Evolutionary conservation across 2,797 vertebrate species (phyloP), one percentile per base, ranked within the genome.

Genomic region (Falco concolor): DNA sequence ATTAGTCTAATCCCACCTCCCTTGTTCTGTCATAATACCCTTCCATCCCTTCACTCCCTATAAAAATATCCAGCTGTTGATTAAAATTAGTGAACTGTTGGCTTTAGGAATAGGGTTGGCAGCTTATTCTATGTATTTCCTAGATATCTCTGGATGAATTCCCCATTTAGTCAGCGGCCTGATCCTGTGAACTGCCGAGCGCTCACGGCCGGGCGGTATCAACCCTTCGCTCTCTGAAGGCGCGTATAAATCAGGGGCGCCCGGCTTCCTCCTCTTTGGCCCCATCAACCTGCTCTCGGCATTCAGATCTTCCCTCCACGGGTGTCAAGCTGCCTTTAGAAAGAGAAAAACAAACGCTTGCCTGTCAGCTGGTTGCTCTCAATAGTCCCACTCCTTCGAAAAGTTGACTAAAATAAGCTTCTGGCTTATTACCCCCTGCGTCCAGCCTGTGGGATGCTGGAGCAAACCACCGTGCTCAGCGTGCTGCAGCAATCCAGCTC

Each of bases 1-100:
- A 96, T 97, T 97, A 96, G 81, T 97, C 95, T 97, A 97, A 97
- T 97, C 96, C 96, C 95, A 96, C 95, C 95, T 96, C 96, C 96
- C 96, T 96, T 91, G 84, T 94, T 93, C 95, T 97, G 96, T 97
- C 96, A 97, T 94, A 97, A 97, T 96, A 96, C 95, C 96, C 95
- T 75, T 96, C 93, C 89, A 76, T 96, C 92, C 93, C 92, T 96
- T 97, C 96, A 96, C 96, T 96, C 92, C 89, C 93, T 80, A 97
- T 97, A 96, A 97, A 96, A 96, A 94, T 93, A 97, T 96, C 96
- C 96, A 97, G 96, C 96, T 97, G 96, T 92, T 96, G 95, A 96
- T 97, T 95, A 95, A 96, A 97, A 97, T 97, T 97, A 95, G 96
- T 96, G 95, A 96, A 93, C 93, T 96, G 92, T 85, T 97, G 95